phyloP scores from a whole-genome alignment of 1,140 invertebrate species.

The Hycleus phaleratus region DNA sequence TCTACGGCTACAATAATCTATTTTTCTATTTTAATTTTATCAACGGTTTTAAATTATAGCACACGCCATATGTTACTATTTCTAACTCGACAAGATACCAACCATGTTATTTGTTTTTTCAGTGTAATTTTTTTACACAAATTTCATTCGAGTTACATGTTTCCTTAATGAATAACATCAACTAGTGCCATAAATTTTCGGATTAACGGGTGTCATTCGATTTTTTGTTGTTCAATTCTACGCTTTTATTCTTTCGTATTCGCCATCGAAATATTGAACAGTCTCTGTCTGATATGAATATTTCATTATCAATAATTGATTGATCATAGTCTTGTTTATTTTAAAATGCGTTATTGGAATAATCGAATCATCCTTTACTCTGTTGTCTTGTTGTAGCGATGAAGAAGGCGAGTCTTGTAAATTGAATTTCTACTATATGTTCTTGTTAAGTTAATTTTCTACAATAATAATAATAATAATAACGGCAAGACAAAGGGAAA shows the following conservation, averaged over 20 bases:
- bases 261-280: background rate
- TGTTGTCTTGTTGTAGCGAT: no score
- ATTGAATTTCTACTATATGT: no score
- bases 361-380: background rate
- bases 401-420: no score
- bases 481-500: no score
- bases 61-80: slow-evolving; percentile 13
- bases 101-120: slow-evolving; percentile 4
- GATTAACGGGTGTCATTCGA: no score
- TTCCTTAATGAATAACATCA: slow-evolving; percentile 14
- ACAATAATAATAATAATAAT: no score
- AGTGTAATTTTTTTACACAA: slow-evolving; percentile 1
- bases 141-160: background rate
- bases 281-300: background rate
- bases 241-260: no score
- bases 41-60: slow-evolving; percentile 6
- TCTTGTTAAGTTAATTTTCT: no score
- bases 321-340: background rate
- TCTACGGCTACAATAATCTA: no score
- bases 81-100: background rate
- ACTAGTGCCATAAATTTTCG: background rate
- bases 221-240: no score
- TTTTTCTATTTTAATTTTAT: slow-evolving; percentile 5
- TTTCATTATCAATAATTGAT: background rate
- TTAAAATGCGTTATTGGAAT: background rate